A percentile compares a stretch with the other conserved stretches of the same genome.
phyloP scores from a whole-genome alignment of 2,888 invertebrate species.

The Synanthedon formicaeformis region DNA sequence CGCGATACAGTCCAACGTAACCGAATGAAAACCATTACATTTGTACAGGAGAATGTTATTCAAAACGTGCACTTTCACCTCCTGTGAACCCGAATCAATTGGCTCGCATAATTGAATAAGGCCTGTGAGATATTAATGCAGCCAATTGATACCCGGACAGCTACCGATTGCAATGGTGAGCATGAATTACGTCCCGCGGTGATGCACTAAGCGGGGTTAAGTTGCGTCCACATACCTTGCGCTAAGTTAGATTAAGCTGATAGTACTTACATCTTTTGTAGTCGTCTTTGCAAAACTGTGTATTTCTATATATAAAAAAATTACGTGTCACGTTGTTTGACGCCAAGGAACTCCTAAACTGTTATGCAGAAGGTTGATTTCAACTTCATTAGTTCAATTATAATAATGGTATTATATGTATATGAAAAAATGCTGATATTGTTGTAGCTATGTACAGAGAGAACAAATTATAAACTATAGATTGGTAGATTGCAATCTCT shows the following conservation, averaged over 20 bases:
- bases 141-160: slow-evolving; percentile 10
- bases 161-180: slow-evolving; percentile 7
- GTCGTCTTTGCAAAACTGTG: too few species aligned
- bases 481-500: too few species aligned
- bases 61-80: slow-evolving; percentile 2
- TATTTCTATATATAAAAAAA: too few species aligned
- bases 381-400: too few species aligned
- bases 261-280: too few species aligned
- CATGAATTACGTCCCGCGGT: slow-evolving; percentile 2
- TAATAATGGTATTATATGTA: too few species aligned
- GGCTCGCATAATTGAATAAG: slow-evolving; percentile 8
- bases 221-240: neutral
- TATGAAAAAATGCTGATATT: too few species aligned
- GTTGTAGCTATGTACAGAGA: too few species aligned
- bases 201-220: neutral
- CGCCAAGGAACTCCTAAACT: too few species aligned
- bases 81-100: slow-evolving; percentile 3
- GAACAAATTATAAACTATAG: too few species aligned
- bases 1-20: neutral
- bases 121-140: slow-evolving; percentile 8
- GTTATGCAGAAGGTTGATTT: too few species aligned
- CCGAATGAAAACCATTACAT: neutral
- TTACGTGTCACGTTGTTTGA: too few species aligned
- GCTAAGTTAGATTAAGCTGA: neutral
- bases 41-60: neutral